phyloP scores from a whole-genome alignment of 2,888 invertebrate genomes.

The Ferdinandea cuprea region DNA sequence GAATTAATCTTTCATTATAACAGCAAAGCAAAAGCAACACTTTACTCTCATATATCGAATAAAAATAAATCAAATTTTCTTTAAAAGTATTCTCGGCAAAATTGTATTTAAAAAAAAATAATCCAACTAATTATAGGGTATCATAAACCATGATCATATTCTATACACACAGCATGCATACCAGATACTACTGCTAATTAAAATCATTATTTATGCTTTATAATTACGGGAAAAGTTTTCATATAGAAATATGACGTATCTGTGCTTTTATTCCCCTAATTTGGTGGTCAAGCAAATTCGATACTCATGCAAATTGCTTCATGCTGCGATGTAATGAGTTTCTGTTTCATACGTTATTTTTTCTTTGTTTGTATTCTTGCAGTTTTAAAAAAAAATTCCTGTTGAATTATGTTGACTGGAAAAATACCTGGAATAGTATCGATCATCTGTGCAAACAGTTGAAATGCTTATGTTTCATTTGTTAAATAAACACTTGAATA shows the following conservation, averaged over 20 bases:
- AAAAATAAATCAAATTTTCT: neutral
- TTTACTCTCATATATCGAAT: no score
- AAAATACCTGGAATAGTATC: conserved; percentile 20
- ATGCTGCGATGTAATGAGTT: conserved; percentile 1
- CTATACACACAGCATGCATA: no score
- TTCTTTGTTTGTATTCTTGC: conserved; percentile 36
- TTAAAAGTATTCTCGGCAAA: neutral
- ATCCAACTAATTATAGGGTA: neutral
- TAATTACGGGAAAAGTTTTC: neutral
- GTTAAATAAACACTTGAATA: conserved; percentile 39
- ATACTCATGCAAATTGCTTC: neutral
- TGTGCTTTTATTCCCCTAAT: neutral
- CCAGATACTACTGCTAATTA: conserved; percentile 6
- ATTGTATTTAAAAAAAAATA: neutral
- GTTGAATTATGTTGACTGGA: conserved; percentile 45
- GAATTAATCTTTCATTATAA: no score
- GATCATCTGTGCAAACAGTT: conserved; percentile 48
- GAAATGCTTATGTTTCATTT: conserved; percentile 53
- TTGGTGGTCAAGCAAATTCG: conserved; percentile 9
- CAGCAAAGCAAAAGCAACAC: no score
- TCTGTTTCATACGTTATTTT: neutral
- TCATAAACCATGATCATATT: conserved; percentile 4
- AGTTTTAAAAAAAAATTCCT: conserved; percentile 20
- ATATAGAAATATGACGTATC: no score
- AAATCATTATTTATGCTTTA: conserved; percentile 1